These are phyloP conservation scores for Proisotoma minuta DNA, from an alignment of 2,888 invertebrate species.

Conservation along the genomic window DNA sequence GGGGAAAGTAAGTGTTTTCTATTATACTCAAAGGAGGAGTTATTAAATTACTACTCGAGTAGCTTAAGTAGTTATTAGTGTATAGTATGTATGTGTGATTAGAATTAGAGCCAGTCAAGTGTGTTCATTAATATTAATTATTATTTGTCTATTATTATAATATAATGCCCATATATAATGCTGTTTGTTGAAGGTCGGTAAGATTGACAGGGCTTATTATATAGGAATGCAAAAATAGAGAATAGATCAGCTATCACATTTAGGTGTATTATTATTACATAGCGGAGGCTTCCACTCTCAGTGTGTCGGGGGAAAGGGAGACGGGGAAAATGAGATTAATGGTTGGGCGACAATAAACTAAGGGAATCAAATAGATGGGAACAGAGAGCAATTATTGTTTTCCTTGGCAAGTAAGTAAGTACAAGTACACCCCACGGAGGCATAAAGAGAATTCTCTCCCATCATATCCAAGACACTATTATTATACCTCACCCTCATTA, in stretches of 20 bases:
- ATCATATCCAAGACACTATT: slow-evolving; percentile 37
- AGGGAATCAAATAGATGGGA: slow-evolving; percentile 39
- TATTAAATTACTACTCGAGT: too few species aligned
- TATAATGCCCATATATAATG: too few species aligned
- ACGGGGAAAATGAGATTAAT: neutral
- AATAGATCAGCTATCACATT: too few species aligned
- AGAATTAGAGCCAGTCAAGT: neutral
- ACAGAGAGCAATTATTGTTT: slow-evolving; percentile 47
- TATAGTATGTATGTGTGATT: neutral
- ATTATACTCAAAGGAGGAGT: neutral
- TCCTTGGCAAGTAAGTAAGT: slow-evolving; percentile 46
- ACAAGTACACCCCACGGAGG: slow-evolving; percentile 45
- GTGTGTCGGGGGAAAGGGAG: neutral
- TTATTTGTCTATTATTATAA: too few species aligned
- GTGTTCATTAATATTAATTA: too few species aligned
- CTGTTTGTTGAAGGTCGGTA: too few species aligned
- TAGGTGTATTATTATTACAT: too few species aligned
- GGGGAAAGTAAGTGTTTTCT: neutral
- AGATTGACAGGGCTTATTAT: too few species aligned
- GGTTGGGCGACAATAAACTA: slow-evolving; percentile 32
- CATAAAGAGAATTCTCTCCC: slow-evolving; percentile 46
- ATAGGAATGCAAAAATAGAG: too few species aligned
- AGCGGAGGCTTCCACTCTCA: neutral
- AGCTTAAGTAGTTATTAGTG: neutral
- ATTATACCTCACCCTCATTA: slow-evolving; percentile 24